phyloP scores from a whole-genome alignment of 2,888 invertebrate genomes.

The Coenonympha arcania region DNA sequence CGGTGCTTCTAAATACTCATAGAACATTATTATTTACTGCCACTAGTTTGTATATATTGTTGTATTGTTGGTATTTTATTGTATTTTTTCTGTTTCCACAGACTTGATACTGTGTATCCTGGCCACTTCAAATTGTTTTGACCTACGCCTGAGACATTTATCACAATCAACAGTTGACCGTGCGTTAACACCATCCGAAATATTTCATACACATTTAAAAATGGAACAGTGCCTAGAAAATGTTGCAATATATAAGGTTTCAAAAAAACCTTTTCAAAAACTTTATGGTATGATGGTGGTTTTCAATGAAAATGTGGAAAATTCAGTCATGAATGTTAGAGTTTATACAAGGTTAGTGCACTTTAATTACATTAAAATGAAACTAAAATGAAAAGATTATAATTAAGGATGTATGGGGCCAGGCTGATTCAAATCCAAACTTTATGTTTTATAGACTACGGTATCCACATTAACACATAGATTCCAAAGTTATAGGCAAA shows the following conservation, averaged over 20 bases:
- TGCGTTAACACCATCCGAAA: conserved; percentile 31
- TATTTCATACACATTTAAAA: conserved; percentile 42
- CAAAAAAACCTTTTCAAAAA: conserved; percentile 50
- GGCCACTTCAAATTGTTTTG: conserved; percentile 43
- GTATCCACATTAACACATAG: too few relatives aligned
- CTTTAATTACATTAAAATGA: neutral
- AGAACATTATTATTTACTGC: too few relatives aligned
- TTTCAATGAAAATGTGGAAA: conserved; percentile 27
- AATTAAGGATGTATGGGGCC: too few relatives aligned
- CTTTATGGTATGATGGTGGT: conserved; percentile 51
- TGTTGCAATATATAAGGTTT: conserved; percentile 40
- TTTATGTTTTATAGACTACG: too few relatives aligned
- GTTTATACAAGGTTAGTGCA: conserved; percentile 48
- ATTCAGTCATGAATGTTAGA: conserved; percentile 28
- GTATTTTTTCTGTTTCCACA: conserved; percentile 15
- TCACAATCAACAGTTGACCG: too few relatives aligned
- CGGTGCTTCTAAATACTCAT: too few relatives aligned
- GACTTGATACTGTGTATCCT: conserved; percentile 32
- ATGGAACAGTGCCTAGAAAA: conserved; percentile 44
- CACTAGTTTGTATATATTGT: too few relatives aligned
- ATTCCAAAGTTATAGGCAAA: too few relatives aligned
- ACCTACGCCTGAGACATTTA: conserved; percentile 42
- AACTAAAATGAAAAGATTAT: too few relatives aligned
- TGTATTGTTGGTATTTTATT: too few relatives aligned
- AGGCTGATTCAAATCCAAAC: too few relatives aligned